Evolutionary conservation across 2,113 vertebrate species (phyloP).

Genomic region (Agelaius phoeniceus): DNA sequence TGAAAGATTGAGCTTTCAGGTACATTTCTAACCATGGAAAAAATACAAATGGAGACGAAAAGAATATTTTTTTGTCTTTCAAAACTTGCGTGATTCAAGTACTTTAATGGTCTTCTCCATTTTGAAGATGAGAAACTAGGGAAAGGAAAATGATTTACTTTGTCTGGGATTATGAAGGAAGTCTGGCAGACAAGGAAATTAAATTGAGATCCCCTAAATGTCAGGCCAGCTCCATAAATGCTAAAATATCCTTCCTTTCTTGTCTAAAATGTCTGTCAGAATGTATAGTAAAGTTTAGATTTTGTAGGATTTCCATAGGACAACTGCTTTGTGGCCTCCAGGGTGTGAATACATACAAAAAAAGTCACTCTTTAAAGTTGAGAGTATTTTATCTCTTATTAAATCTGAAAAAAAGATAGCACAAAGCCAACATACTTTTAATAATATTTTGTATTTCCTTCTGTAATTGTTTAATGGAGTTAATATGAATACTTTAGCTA

Average conservation of each 20-base stretch:
- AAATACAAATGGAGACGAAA: background rate
- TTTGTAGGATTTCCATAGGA: background rate
- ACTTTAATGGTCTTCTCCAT: background rate
- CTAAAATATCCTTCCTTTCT: constrained; percentile 3
- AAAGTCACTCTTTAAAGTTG: constrained; percentile 33
- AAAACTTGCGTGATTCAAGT: background rate
- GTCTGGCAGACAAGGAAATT: constrained; percentile 42
- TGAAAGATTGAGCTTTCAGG: background rate
- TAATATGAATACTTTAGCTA: constrained; percentile 52
- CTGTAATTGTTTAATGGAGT: constrained; percentile 70
- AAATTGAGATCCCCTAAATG: constrained; percentile 35
- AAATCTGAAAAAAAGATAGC: constrained; percentile 47
- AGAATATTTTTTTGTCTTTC: background rate
- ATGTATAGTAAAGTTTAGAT: background rate
- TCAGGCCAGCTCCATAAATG: background rate
- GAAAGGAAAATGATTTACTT: background rate
- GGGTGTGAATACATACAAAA: background rate
- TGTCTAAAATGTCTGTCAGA: background rate
- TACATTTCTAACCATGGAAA: background rate
- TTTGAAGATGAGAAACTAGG: background rate
- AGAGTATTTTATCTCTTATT: constrained; percentile 48
- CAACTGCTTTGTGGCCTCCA: background rate
- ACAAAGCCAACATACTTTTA: constrained; percentile 61
- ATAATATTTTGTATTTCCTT: constrained; percentile 73
- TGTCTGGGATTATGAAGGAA: constrained; percentile 5